Base-by-base conservation (phyloP, 2,888 invertebrate genomes). In the Brachyptera risi region DNA sequence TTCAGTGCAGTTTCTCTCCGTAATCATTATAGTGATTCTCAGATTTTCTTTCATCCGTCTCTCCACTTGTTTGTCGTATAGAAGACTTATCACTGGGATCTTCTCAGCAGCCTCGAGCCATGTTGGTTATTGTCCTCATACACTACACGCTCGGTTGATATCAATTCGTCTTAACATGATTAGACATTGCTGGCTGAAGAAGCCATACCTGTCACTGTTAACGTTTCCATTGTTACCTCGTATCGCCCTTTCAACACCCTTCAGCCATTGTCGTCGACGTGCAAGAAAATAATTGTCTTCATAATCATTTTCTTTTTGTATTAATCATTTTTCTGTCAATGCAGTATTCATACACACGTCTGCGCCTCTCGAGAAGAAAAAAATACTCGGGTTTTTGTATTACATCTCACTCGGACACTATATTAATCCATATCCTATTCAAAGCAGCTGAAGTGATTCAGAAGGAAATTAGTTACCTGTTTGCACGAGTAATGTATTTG, bases 91-190 rank as follows among this genome's bases (percentile, higher is more conserved):
- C 47, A 2, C 47, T 24, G 3, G 24, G 21, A 24, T 47, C 47
- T 47, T 17, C 17, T 19, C 17, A 42, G 5, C 42, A 7, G 47
- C 47, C 47, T 3, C 47, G 23, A 23, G 47, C 23, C 21, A 24
- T 21, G 7, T 11, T 24, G 47, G 24, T 47, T 47, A 47, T 47
- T 47, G 47, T 47, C 47, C 47, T 24, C 47, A 2, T 5, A 24
- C 31, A n/a, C 31, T 31, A 5, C 31, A 7, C 11, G 31, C 23
- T 31, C 35, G 21, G 11, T 17, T 54, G 35, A 19, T 54, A 37
- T 54, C 54, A 54, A 54, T 54, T 54, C 37, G 37, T 54, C 54
- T 54, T 54, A 35, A 5, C 11, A 24, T 54, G 35, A 54, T 54
- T 54, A 31, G 17, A n/a, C 37, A 3, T 17, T 21, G 51, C 5